Evolutionary conservation across 2,888 invertebrate genomes (phyloP).

Genomic region (Dione juno): DNA sequence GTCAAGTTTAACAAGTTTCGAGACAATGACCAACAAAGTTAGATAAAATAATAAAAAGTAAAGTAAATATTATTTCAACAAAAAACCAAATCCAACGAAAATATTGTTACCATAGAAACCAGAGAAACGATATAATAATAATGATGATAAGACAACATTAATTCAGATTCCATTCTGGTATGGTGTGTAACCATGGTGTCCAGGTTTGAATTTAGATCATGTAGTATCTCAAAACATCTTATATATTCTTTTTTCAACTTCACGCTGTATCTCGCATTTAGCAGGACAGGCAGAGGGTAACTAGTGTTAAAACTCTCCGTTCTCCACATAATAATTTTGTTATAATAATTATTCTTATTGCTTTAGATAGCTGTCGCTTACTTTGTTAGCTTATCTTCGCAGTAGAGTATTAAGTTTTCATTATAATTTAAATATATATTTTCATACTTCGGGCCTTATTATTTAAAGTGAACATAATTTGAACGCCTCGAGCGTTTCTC

Average conservation of each 20-base stretch:
- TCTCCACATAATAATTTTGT: neutral
- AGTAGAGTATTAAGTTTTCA: neutral
- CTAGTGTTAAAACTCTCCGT: too few relatives aligned
- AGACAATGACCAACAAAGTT: too few relatives aligned
- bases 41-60: too few relatives aligned
- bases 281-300: too few relatives aligned
- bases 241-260: too few relatives aligned
- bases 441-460: slow-evolving; percentile 65
- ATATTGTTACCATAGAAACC: too few relatives aligned
- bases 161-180: neutral
- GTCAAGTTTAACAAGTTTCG: too few relatives aligned
- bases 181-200: neutral
- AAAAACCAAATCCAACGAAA: too few relatives aligned
- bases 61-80: too few relatives aligned
- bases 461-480: slow-evolving; percentile 60
- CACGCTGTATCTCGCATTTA: too few relatives aligned
- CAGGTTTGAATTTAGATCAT: neutral
- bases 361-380: neutral
- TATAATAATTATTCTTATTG: neutral
- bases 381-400: neutral
- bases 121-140: too few relatives aligned
- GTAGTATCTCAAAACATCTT: neutral
- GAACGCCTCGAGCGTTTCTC: slow-evolving; percentile 70
- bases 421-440: slow-evolving; percentile 23
- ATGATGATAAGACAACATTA: neutral